A percentile compares a stretch with the other conserved stretches of the same genome.
Evolutionary conservation across 2,888 invertebrate species (phyloP).

Genomic region (Drosophila birchii): DNA sequence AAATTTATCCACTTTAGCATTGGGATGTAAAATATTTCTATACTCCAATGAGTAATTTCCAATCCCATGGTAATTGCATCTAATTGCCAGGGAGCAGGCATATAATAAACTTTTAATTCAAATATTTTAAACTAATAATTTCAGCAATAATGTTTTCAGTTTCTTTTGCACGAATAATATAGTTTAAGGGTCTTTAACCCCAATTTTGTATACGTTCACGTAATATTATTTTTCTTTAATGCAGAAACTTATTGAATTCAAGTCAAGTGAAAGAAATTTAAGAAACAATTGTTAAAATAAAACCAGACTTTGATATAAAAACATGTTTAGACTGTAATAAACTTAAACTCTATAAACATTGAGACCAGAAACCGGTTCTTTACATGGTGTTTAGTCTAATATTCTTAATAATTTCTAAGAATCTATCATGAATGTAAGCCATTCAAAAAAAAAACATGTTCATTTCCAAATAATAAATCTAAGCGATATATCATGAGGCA

Average conservation of each 20-base stretch:
- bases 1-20: conserved; percentile 16
- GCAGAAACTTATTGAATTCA: neutral
- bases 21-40: conserved; percentile 20
- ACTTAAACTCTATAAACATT: neutral
- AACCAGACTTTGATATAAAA: too few species aligned
- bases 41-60: conserved; percentile 12
- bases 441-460: neutral
- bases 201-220: neutral
- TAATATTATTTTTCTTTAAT: neutral
- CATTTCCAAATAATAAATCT: neutral
- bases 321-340: too few species aligned
- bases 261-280: neutral
- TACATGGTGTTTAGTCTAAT: neutral
- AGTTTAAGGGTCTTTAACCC: neutral
- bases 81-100: neutral
- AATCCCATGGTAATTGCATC: conserved; percentile 11
- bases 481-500: neutral
- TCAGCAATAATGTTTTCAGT: too few species aligned
- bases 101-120: neutral
- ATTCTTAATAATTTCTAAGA: neutral
- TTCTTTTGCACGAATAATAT: neutral
- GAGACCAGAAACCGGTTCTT: neutral
- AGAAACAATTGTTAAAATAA: too few species aligned
- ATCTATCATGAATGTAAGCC: neutral
- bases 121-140: neutral